Base-by-base conservation (phyloP, 2,797 vertebrate genomes). In the Rhinogobio ventralis region DNA sequence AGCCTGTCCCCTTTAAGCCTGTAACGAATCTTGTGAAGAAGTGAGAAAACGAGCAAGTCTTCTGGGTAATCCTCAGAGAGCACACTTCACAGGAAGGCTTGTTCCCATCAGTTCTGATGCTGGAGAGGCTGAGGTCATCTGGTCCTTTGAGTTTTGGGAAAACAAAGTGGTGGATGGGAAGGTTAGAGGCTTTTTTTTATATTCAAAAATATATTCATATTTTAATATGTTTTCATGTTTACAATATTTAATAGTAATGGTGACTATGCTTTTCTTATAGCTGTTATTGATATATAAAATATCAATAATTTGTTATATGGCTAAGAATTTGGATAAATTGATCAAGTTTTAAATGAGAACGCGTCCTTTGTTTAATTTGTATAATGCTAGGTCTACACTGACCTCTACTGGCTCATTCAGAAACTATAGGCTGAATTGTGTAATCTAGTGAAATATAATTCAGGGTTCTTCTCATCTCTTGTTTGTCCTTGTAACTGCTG, bases 71-170 rank as follows among this genome's bases (percentile, higher is more conserved):
- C 92, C 92, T 87, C 85, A 88, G 89, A 87, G 90, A 92, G 88
- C 79, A 23, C 90, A 85, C 88, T 90, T 92, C 91, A 87, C 89
- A 83, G 90, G 91, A 93, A 93, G 91, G 89, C 88, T 90, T 49
- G 92, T 92, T 93, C 90, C 89, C 90, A 90, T 87, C 90, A 86
- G 89, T 85, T 89, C 90, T 93, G 93, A 93, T 94, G 92, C 92
- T 62, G 33, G 81, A 75, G 84, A 91, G 92, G 89, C 92, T 91
- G 91, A 89, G 91, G 90, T 90, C 90, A 88, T 82, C 91, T 90
- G 86, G 88, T 42, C 13, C 76, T 42, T 36, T 30, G 15, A 13
- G 42, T 42, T 71, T 55, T 51, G 23, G 17, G 11, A 73, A 64
- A 30, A 49, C 3, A 11, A 53, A 45, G 17, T n/a, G 20, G 33